Percentiles rank a stretch among this genome's conserved stretches.
These are phyloP conservation scores for Lanius collurio DNA, from an alignment of 2,113 vertebrate species.

Conservation along the genomic window DNA sequence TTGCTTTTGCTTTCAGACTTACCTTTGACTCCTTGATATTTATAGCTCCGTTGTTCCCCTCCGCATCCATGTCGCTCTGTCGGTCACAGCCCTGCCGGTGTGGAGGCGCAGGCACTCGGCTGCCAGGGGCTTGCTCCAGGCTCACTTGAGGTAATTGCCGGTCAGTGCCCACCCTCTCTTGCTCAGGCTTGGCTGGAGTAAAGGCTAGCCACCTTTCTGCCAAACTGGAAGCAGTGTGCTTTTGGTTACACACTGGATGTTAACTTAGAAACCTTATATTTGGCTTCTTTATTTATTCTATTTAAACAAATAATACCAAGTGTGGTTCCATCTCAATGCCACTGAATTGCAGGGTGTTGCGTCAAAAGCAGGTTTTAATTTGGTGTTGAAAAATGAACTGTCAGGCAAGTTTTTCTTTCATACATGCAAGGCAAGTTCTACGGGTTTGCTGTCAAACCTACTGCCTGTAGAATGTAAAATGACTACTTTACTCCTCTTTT, in stretches of 20 bases:
- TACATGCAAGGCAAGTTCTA: background rate
- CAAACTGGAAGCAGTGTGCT: background rate
- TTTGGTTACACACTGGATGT: background rate
- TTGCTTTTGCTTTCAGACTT: background rate
- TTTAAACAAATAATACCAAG: background rate
- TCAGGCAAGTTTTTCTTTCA: background rate
- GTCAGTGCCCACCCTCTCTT: conserved; percentile 13
- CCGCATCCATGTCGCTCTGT: background rate
- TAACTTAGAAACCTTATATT: background rate
- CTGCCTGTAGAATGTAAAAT: background rate
- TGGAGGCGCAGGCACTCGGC: background rate
- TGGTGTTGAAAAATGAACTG: background rate
- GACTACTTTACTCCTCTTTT: background rate
- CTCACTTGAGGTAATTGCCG: conserved; percentile 8
- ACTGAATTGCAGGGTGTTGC: background rate
- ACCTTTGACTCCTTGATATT: background rate
- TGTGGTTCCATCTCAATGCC: background rate
- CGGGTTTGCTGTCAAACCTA: background rate
- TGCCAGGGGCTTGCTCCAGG: background rate
- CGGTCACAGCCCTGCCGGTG: background rate
- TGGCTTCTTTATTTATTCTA: background rate
- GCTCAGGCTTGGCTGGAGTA: background rate
- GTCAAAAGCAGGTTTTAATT: background rate
- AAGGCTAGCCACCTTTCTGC: background rate
- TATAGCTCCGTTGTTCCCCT: background rate